These are phyloP conservation scores for Antechinus stuartii DNA, from an alignment of 2,113 vertebrate species.

Conservation along the genomic window DNA sequence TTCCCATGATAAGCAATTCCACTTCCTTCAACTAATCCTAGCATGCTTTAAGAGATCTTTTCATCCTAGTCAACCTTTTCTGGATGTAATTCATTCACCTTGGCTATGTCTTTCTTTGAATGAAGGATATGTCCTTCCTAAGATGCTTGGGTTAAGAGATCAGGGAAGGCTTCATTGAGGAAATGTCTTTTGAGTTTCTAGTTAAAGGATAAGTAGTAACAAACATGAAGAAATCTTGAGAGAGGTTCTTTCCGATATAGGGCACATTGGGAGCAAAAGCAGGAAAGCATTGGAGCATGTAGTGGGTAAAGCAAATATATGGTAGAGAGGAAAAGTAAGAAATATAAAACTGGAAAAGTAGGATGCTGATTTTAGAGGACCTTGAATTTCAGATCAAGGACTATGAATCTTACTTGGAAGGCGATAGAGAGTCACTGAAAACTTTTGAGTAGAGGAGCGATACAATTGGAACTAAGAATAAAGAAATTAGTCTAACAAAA, in stretches of 20 bases:
- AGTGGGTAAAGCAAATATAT: neutral
- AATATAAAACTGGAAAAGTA: neutral
- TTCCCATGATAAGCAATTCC: neutral
- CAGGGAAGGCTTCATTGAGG: neutral
- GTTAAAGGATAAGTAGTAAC: neutral
- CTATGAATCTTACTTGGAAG: neutral
- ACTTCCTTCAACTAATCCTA: neutral
- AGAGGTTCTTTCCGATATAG: neutral
- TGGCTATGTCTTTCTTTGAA: neutral
- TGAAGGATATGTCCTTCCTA: neutral
- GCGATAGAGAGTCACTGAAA: neutral
- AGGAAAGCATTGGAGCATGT: neutral
- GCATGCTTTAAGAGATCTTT: neutral
- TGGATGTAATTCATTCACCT: neutral
- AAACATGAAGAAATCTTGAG: neutral
- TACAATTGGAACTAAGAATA: neutral
- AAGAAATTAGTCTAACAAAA: neutral
- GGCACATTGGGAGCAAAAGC: neutral
- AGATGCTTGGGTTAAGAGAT: neutral
- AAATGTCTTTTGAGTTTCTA: neutral
- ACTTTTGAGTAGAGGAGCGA: neutral
- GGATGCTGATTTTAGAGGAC: neutral
- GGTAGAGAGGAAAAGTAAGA: neutral
- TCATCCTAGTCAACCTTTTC: neutral
- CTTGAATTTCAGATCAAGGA: neutral